Base-by-base conservation (phyloP, 53 echinoderm and acorn worm genomes). In the Henricia sp. region DNA sequence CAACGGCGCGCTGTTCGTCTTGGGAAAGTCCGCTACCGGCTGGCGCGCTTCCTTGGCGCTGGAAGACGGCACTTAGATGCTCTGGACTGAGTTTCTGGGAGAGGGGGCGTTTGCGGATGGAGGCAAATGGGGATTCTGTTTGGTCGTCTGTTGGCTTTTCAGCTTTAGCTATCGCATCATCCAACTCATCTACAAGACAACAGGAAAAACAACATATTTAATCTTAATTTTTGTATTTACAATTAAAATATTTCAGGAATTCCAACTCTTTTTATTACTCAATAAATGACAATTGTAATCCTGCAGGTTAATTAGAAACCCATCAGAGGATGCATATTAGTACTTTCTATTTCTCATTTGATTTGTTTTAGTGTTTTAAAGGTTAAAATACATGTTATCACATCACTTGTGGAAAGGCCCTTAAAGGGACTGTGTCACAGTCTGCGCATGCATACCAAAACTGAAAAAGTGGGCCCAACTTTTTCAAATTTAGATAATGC, bases 91-190 rank as follows among this genome's bases (percentile, higher is more conserved):
- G 17, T 68, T 86, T 85, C 56, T 89, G 89, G 12, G 89, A 82
- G 43, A 83, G 29, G 29, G 95, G 95, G 9, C 92, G 75, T 67
- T 92, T 89, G 64, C 89, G 86, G 52, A 95, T 92, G 4, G 95
- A 89, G 20, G 95, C 91, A 21, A 77, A 51, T 2, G 69, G 67
- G 1, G 64, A 37, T 36, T 50, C 86, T 9, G 88, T 88, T 46
- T 91, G 71, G 37, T 55, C 83, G 20, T 72, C 68, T 4, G 63
- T 24, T 42, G 80, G 33, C n/a, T 38, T 80, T 50, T 63, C 80
- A 0, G 57, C 80, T 80, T 48, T 62, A 11, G 82, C 93, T 38
- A 92, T 86, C 25, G 89, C 93, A 21, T 75, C 83, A 59, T 91
- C 91, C 32, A 91, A 82, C 26, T 87, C 91, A 72, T 75, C 91